These are phyloP conservation scores for Xylocampa areola DNA, from an alignment of 2,888 invertebrate species.

Conservation along the genomic window DNA sequence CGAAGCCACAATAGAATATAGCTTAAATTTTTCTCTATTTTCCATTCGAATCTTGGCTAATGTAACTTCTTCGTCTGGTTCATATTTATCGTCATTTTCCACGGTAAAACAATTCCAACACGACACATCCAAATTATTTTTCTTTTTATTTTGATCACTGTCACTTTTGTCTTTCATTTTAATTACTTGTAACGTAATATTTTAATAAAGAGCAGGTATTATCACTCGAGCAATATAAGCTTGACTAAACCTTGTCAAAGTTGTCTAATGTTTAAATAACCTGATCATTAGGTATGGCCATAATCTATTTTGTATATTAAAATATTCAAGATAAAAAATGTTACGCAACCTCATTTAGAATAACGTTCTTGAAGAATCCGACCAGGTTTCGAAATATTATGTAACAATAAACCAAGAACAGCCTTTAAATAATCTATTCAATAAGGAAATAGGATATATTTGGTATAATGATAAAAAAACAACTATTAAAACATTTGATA, in stretches of 20 bases:
- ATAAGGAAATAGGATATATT: slow-evolving; percentile 21
- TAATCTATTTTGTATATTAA: slow-evolving; percentile 77
- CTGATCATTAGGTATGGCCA: slow-evolving; percentile 54
- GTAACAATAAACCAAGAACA: slow-evolving; percentile 52
- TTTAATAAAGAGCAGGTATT: slow-evolving; percentile 23
- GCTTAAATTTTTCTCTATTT: slow-evolving; percentile 75
- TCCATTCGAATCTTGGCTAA: slow-evolving; percentile 73
- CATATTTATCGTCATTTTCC: slow-evolving; percentile 64
- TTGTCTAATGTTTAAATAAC: slow-evolving; percentile 74
- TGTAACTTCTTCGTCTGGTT: slow-evolving; percentile 67
- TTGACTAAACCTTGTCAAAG: slow-evolving; percentile 71
- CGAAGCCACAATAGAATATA: slow-evolving; percentile 78
- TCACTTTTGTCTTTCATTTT: slow-evolving; percentile 58
- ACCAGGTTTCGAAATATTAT: slow-evolving; percentile 60
- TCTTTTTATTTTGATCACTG: slow-evolving; percentile 57
- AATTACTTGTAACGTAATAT: slow-evolving; percentile 10
- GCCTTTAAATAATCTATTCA: slow-evolving; percentile 53
- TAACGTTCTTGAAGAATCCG: slow-evolving; percentile 60
- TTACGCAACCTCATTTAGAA: slow-evolving; percentile 69
- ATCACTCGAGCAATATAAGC: slow-evolving; percentile 27
- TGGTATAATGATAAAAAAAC: slow-evolving; percentile 1
- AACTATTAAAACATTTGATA: background rate
- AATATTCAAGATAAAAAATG: slow-evolving; percentile 69
- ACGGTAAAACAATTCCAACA: slow-evolving; percentile 82
- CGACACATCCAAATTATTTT: slow-evolving; percentile 68